Conservation (phyloP, 2,888 invertebrate genomes). For the Prenolepis imparis region DNA sequence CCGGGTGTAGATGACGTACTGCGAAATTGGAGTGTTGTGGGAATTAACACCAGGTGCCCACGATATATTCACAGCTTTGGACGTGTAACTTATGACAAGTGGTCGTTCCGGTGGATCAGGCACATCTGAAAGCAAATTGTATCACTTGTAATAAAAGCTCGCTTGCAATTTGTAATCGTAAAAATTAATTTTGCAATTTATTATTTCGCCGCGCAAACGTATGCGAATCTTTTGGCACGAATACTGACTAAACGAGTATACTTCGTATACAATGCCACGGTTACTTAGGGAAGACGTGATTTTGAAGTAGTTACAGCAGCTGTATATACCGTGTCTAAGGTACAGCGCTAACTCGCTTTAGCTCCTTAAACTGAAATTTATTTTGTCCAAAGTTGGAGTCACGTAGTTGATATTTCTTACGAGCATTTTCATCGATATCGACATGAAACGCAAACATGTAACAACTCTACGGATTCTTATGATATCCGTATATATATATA, state of each 20-base stretch:
- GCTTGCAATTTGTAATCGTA: background rate
- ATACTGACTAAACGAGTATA: conserved; percentile 6
- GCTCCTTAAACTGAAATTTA: conserved; percentile 47
- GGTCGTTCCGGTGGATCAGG: conserved; percentile 91
- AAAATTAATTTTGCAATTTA: background rate
- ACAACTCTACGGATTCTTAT: conserved; percentile 17
- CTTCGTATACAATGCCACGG: background rate
- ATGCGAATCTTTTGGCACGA: conserved; percentile 11
- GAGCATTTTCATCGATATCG: conserved; percentile 18
- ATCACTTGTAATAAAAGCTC: conserved; percentile 4
- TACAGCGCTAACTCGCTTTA: conserved; percentile 37
- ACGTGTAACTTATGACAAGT: conserved; percentile 91
- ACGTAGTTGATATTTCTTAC: conserved; percentile 49
- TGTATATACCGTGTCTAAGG: conserved; percentile 15
- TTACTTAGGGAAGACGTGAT: conserved; percentile 37
- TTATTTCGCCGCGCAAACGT: background rate
- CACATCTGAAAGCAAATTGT: conserved; percentile 88
- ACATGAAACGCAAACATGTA: conserved; percentile 24
- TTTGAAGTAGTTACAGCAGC: conserved; percentile 38
- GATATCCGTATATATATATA: conserved; percentile 1
- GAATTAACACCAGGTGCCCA: conserved; percentile 91
- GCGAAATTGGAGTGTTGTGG: conserved; percentile 90
- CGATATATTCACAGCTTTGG: conserved; percentile 91
- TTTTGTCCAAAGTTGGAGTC: conserved; percentile 47
- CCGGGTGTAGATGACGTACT: conserved; percentile 92